phyloP scores from a whole-genome alignment of 2,113 vertebrate genomes.

The Semnornis frantzii region DNA sequence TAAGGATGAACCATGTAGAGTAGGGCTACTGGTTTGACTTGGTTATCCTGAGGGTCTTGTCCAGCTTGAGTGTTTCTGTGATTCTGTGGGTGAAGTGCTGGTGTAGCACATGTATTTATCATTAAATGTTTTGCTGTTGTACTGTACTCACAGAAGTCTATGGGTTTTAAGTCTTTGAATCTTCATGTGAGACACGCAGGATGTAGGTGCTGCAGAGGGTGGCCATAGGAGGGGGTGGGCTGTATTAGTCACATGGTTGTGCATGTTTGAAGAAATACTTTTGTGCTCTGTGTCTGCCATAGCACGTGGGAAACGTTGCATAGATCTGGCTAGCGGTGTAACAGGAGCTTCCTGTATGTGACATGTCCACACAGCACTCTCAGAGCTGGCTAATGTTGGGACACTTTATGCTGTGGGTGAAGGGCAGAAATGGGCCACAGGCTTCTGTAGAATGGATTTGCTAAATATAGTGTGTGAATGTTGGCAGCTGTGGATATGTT shows the following conservation, averaged over 20 bases:
- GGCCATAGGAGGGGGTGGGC: neutral
- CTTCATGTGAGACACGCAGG: neutral
- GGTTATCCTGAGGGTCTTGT: too few relatives aligned
- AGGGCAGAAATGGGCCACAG: neutral
- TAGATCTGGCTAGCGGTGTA: slow-evolving; percentile 22
- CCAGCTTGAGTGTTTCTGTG: too few relatives aligned
- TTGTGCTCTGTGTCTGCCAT: neutral
- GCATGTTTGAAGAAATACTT: slow-evolving; percentile 29
- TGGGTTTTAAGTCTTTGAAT: neutral
- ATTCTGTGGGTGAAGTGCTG: neutral
- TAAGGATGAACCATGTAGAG: too few relatives aligned
- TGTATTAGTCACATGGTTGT: neutral
- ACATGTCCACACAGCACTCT: neutral
- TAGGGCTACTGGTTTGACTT: too few relatives aligned
- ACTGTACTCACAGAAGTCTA: neutral
- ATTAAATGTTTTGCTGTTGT: neutral
- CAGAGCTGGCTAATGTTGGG: neutral
- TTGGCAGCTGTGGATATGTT: neutral
- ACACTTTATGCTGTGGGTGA: neutral
- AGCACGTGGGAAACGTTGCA: neutral
- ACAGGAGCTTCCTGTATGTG: slow-evolving; percentile 34
- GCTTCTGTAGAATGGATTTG: neutral
- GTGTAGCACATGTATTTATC: neutral
- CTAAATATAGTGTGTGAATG: neutral
- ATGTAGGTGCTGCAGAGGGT: neutral